phyloP scores from a whole-genome alignment of 2,797 vertebrate species.

The Enteromius argenteus region DNA sequence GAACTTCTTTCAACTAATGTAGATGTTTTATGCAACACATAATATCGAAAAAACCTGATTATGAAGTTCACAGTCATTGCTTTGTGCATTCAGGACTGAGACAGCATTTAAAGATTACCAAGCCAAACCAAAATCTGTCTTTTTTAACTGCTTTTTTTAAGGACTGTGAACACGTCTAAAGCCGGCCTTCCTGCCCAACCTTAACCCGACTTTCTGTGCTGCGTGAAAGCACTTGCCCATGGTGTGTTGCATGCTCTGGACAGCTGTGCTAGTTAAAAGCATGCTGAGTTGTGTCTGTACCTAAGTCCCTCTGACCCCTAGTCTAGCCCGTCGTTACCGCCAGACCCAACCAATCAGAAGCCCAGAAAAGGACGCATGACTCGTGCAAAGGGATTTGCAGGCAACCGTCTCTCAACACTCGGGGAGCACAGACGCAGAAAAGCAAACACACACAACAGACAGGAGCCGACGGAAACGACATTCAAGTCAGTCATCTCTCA shows the following conservation, averaged over 20 bases:
- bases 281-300: constrained; percentile 74
- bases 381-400: constrained; percentile 76
- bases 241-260: constrained; percentile 75
- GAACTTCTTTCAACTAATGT: neutral
- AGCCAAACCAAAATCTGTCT: neutral
- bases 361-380: constrained; percentile 72
- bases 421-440: constrained; percentile 65
- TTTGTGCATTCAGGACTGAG: constrained; percentile 78
- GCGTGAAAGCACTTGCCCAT: constrained; percentile 69
- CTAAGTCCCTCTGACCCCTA: constrained; percentile 62
- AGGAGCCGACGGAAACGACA: constrained; percentile 71
- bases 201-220: constrained; percentile 7
- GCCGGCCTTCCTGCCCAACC: neutral
- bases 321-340: constrained; percentile 62
- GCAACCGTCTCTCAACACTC: constrained; percentile 73
- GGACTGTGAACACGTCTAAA: neutral
- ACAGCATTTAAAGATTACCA: neutral
- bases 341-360: constrained; percentile 69
- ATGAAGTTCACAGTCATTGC: constrained; percentile 57
- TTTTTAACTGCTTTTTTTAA: constrained; percentile 54
- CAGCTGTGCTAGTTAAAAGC: constrained; percentile 67
- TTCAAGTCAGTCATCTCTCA: constrained; percentile 79
- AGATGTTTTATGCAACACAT: constrained; percentile 73
- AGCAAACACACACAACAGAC: constrained; percentile 65
- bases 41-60: constrained; percentile 63